A percentile compares a stretch with the other conserved stretches of the same genome.
Conservation (phyloP, 64 coral and sea anemone genomes). For the Anthopleura sola region DNA sequence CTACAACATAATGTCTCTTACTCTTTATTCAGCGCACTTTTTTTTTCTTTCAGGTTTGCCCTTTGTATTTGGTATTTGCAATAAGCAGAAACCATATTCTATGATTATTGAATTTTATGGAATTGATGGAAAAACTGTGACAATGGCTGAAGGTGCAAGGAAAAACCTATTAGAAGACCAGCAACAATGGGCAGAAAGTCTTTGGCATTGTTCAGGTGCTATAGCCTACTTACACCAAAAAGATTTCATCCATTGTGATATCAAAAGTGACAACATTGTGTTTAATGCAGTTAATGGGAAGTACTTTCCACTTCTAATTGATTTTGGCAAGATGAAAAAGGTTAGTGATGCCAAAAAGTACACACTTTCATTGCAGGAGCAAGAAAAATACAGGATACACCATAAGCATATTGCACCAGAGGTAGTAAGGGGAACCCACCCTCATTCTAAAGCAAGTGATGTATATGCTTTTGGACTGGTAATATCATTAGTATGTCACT, state of each 20-base stretch:
- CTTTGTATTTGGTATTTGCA: slow-evolving; percentile 38
- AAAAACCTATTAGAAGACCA: neutral
- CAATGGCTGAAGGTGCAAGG: neutral
- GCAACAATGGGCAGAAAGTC: slow-evolving; percentile 14
- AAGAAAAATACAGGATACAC: neutral
- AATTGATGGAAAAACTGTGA: slow-evolving; percentile 33
- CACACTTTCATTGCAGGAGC: neutral
- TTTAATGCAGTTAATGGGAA: slow-evolving; percentile 12
- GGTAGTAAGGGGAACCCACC: neutral
- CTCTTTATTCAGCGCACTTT: neutral
- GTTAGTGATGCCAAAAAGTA: slow-evolving; percentile 5
- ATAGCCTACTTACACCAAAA: slow-evolving; percentile 30
- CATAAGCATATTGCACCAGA: slow-evolving; percentile 29
- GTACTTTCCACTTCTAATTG: slow-evolving; percentile 31
- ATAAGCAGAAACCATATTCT: slow-evolving; percentile 29
- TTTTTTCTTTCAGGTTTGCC: slow-evolving; percentile 48
- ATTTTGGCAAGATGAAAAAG: slow-evolving; percentile 7
- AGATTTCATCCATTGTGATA: slow-evolving; percentile 32
- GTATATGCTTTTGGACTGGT: slow-evolving; percentile 23
- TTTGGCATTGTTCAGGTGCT: slow-evolving; percentile 34
- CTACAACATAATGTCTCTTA: too few species aligned
- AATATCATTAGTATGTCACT: slow-evolving; percentile 22
- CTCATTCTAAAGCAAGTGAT: neutral
- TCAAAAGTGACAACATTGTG: slow-evolving; percentile 45
- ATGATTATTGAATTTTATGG: slow-evolving; percentile 47